Evolutionary conservation across 2,888 invertebrate genomes (phyloP), one percentile per base, ranked within the genome.

Genomic region (Desoria tigrina): DNA sequence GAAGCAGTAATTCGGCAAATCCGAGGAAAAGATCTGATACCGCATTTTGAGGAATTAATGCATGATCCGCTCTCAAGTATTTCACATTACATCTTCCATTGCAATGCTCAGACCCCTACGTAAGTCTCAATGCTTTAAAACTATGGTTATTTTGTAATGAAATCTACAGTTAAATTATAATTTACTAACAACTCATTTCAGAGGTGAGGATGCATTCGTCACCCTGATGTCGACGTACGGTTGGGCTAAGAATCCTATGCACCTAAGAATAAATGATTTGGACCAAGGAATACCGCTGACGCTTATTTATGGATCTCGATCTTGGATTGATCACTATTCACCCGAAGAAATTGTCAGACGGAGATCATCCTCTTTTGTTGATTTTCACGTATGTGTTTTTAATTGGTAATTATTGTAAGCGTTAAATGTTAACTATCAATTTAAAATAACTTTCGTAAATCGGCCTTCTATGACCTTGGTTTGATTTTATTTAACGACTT

Each of bases 241-340:
- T 6, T 99, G 96, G 96, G 95, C 98, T 0, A 94, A 93, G 81
- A 85, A 92, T 82, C 98, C 98, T 0, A 94, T 98, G 88, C 85
- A 92, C 16, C 85, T 86, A 62, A 85, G 97, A 59, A 86, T 94
- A 64, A 84, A 87, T 68, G 82, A 86, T 70, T 81, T 96, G 54
- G 82, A 85, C 64, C 79, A 84, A 1, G 82, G 86, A 63, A 85
- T 96, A 68, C 92, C 94, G 0, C 87, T 96, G 75, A 94, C 95
- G 16, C 84, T 96, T 73, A 83, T 96, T 62, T 96, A 94, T 80
- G 98, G 98, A 1, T 89, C 92, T 28, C 85, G 93, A 71, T 95
- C 96, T 1, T 98, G 97, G 97, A 89, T 97, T 55, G 94, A 96
- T 80, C 90, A 90, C 79, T 86, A 87, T 42, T 87, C 92, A 0